Percentiles rank a stretch among this genome's conserved stretches.
phyloP scores from a whole-genome alignment of 2,113 vertebrate genomes.

The Otis tarda region DNA sequence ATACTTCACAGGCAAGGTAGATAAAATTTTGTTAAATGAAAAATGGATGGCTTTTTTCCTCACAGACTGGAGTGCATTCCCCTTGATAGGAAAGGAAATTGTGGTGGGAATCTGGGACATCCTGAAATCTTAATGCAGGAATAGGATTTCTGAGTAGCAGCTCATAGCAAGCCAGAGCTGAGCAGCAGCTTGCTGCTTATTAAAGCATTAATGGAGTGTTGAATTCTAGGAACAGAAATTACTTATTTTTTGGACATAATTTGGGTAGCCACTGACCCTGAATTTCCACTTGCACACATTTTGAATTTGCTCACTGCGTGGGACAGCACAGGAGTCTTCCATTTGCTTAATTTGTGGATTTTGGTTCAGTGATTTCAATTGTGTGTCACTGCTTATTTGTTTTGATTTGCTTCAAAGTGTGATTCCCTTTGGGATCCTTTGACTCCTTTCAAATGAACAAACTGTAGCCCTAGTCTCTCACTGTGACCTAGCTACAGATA shows the following conservation, averaged over 20 bases:
- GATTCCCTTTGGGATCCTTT: not conserved
- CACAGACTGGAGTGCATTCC: not conserved
- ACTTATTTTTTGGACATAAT: not conserved
- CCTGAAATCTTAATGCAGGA: constrained; percentile 26
- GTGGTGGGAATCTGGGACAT: constrained; percentile 55
- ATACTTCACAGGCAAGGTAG: constrained; percentile 15
- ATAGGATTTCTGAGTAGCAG: not conserved
- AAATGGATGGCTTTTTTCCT: constrained; percentile 28
- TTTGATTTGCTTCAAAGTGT: not conserved
- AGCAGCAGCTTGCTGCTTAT: not conserved
- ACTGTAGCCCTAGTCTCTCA: not conserved
- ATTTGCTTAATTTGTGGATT: not conserved
- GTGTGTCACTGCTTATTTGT: not conserved
- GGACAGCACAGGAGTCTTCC: not conserved
- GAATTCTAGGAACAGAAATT: not conserved
- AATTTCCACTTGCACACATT: not conserved
- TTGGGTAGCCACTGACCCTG: not conserved
- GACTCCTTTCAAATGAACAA: not conserved
- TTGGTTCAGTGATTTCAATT: not conserved
- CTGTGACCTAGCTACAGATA: not conserved
- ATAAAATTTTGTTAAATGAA: constrained; percentile 38
- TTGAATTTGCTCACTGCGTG: not conserved
- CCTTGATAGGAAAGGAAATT: constrained; percentile 45
- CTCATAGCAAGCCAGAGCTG: not conserved
- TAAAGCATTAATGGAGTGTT: constrained; percentile 1